phyloP scores from a whole-genome alignment of 2,797 vertebrate species.

The Sternarchorhynchus goeldii region DNA sequence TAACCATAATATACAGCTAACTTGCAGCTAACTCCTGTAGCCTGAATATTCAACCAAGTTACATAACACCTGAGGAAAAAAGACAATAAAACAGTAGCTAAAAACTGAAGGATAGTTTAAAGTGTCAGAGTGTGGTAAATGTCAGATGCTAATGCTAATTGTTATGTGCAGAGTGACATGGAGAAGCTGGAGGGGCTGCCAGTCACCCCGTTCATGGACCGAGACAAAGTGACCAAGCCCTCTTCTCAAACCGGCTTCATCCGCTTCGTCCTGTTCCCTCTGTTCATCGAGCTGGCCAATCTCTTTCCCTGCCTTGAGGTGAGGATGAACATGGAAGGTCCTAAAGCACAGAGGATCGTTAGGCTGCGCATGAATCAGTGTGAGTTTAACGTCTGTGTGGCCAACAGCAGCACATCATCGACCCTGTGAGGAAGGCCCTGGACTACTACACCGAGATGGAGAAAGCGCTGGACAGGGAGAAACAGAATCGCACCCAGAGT shows the following conservation, averaged over 20 bases:
- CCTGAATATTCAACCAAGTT: too few relatives aligned
- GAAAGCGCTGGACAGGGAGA: conserved; percentile 76
- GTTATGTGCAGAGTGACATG: conserved; percentile 72
- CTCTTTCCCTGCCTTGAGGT: conserved; percentile 81
- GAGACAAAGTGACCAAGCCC: conserved; percentile 80
- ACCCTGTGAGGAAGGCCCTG: conserved; percentile 78
- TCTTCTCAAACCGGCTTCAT: conserved; percentile 81
- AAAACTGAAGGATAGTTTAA: too few relatives aligned
- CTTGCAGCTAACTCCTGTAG: too few relatives aligned
- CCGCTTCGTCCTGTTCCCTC: conserved; percentile 77
- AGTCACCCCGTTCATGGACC: conserved; percentile 81
- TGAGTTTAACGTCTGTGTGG: conserved; percentile 16
- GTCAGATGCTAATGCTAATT: background rate
- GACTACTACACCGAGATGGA: conserved; percentile 84
- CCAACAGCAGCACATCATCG: conserved; percentile 78
- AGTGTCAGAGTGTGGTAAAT: background rate
- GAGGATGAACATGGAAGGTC: conserved; percentile 9
- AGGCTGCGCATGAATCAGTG: background rate
- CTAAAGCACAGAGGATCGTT: background rate
- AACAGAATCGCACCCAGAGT: conserved; percentile 66
- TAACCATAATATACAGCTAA: too few relatives aligned
- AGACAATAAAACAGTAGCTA: too few relatives aligned
- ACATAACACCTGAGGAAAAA: too few relatives aligned
- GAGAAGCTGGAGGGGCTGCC: conserved; percentile 82
- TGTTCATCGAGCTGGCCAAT: conserved; percentile 79